Evolutionary conservation across 2,888 invertebrate species (phyloP), one percentile per base, ranked within the genome.

Genomic region (Phlogophora meticulosa): DNA sequence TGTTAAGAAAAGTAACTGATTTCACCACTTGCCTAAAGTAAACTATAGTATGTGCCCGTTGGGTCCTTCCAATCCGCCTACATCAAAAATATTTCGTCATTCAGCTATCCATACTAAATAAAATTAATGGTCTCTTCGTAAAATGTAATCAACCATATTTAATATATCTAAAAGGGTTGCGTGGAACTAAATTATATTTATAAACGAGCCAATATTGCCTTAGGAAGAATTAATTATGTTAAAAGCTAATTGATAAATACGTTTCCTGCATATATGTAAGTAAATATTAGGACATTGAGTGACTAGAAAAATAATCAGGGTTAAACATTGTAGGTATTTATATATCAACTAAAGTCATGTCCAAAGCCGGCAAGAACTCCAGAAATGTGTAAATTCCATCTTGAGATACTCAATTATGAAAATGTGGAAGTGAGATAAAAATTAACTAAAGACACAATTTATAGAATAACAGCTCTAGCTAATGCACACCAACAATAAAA

Each of bases 111-210:
- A 32, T 40, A 67, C 7, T 28, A 58, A 17, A 36, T 28, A 49
- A 17, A 36, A 7, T n/a, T 13, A 7, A 40, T 17, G 22, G 10
- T 22, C 20, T 34, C 20, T 34, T 40, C 10, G 32, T 32, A 32
- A 17, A 56, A 11, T 49, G 3, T 43, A 59, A 59, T 22, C 49
- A 59, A 59, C 38, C 22, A 24, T 51, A 3, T 17, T 48, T 68
- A 43, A 51, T 70, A 24, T 40, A n/a, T 34, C 32, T 70, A 28
- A 61, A 61, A 70, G 70, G 70, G 20, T 68, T 46, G 38, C 43
- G 51, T 38, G 43, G 7, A 34, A 34, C 20, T 10, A 20, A 22
- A 51, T 20, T 4, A 40, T 60, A 49, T 49, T 32, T 11, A 20
- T 20, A 43, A 36, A 49, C 22, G 2, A 57, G 3, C 24, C 28